Conservation (phyloP, 2,797 vertebrate genomes). For the Chelidonichthys spinosus region DNA sequence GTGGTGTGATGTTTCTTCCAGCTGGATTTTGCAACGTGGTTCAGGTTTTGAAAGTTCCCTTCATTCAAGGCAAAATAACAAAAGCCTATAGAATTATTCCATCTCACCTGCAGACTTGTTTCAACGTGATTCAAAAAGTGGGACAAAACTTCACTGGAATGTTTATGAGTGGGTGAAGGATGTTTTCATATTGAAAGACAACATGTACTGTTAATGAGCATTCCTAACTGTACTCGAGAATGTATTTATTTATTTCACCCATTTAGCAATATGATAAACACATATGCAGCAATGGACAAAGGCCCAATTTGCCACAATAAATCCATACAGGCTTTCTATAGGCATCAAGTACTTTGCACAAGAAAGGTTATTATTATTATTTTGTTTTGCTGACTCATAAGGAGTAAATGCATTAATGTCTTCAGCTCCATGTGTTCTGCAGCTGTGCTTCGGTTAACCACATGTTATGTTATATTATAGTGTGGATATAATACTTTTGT, state of each 20-base stretch:
- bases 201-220: constrained; percentile 42
- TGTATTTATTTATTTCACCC: not conserved
- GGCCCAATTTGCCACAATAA: constrained; percentile 27
- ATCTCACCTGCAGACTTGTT: constrained; percentile 32
- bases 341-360: not conserved
- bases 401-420: not conserved
- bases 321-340: constrained; percentile 7
- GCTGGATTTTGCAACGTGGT: constrained; percentile 2
- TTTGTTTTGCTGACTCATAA: constrained; percentile 10
- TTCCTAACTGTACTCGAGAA: constrained; percentile 6
- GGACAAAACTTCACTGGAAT: constrained; percentile 31
- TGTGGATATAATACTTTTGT: not conserved
- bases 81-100: constrained; percentile 1
- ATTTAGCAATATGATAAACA: constrained; percentile 8
- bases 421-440: not conserved
- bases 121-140: constrained; percentile 19
- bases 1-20: not conserved
- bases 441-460: not conserved
- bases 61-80: constrained; percentile 5
- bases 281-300: constrained; percentile 28
- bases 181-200: constrained; percentile 24
- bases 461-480: not conserved
- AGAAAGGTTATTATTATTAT: not conserved
- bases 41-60: not conserved
- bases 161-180: constrained; percentile 12